Evolutionary conservation across 2,888 invertebrate species (phyloP).

Genomic region (Malthinus seriepunctatus): DNA sequence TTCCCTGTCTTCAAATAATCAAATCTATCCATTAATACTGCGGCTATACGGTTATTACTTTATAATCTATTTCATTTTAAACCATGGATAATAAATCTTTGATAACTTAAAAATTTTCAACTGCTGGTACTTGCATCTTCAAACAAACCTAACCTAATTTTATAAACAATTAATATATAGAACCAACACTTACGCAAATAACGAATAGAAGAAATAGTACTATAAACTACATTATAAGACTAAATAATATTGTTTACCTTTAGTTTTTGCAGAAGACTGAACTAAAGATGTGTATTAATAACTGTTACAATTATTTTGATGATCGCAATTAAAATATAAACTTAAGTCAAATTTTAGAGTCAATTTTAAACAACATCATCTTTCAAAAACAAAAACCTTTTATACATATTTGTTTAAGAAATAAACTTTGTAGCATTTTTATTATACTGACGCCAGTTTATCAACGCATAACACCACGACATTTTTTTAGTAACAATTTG

Average conservation of each 20-base stretch:
- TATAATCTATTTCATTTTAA: too few species aligned
- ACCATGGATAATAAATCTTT: neutral
- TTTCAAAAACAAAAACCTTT: constrained; percentile 5
- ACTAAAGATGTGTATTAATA: constrained; percentile 1
- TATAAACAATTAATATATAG: too few species aligned
- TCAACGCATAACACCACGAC: constrained; percentile 23
- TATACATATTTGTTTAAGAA: neutral
- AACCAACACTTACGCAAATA: too few species aligned
- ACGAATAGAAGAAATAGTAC: too few species aligned
- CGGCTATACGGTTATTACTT: too few species aligned
- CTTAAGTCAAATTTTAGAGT: neutral
- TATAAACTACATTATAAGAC: too few species aligned
- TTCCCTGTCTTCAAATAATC: too few species aligned
- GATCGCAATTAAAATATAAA: neutral
- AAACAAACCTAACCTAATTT: constrained; percentile 5
- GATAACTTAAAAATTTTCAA: neutral
- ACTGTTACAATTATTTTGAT: constrained; percentile 6
- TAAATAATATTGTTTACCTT: constrained; percentile 1
- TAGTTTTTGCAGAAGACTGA: neutral
- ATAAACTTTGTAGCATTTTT: constrained; percentile 9
- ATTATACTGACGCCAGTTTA: constrained; percentile 10
- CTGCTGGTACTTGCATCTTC: neutral
- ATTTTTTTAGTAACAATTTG: constrained; percentile 15
- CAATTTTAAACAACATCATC: neutral
- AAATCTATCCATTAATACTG: too few species aligned